Evolutionary conservation across 2,888 invertebrate genomes (phyloP).

Genomic region (Teleiodes luculella): DNA sequence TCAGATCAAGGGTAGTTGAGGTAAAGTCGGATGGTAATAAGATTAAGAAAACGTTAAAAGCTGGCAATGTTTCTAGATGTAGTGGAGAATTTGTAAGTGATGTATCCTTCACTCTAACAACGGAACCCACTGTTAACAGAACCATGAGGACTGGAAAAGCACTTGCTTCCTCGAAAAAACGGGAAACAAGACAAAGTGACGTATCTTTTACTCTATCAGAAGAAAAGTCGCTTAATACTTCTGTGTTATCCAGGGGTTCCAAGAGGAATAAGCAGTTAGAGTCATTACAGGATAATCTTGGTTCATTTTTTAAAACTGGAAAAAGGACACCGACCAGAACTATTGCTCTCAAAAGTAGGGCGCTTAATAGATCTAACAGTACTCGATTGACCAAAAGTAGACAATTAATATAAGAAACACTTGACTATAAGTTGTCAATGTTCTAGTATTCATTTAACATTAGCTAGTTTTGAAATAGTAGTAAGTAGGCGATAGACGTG

Average conservation of each 20-base stretch:
- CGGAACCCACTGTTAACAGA: not conserved
- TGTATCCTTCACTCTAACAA: conserved; percentile 12
- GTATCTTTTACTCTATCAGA: conserved; percentile 9
- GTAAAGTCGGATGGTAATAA: not conserved
- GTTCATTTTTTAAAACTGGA: not conserved
- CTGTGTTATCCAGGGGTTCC: not conserved
- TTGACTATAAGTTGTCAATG: too few species aligned
- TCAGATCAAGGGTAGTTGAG: conserved; percentile 9
- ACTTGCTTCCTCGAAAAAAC: not conserved
- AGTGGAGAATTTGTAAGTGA: conserved; percentile 6
- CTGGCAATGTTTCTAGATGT: not conserved
- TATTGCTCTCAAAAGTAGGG: not conserved
- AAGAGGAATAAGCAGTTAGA: conserved; percentile 1
- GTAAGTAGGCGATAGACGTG: too few species aligned
- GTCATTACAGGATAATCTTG: not conserved
- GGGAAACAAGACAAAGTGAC: not conserved
- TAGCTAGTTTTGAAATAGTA: too few species aligned
- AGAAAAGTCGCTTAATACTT: not conserved
- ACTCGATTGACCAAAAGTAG: not conserved
- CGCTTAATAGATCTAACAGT: not conserved
- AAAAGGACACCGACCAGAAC: not conserved
- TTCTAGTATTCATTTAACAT: too few species aligned
- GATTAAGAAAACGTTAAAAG: not conserved
- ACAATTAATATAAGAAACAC: not conserved
- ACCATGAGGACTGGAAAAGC: not conserved